Evolutionary conservation across 2,797 vertebrate species (phyloP), one percentile per base, ranked within the genome.

Genomic region (Poliocrania exsul): DNA sequence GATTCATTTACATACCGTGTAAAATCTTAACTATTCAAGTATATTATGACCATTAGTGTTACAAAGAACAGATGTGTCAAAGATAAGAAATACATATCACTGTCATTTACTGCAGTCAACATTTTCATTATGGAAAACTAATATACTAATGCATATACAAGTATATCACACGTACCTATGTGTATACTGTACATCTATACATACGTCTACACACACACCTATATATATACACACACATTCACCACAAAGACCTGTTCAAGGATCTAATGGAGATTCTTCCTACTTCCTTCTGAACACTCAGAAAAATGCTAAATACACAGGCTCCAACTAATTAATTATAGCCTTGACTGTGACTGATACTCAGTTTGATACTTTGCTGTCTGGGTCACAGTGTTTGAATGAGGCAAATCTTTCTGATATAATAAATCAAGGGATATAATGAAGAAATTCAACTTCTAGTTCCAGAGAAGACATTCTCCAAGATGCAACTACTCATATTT

Each of bases 21-120:
- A 91, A 89, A 85, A 91, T 81, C 65, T 78, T 83, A 95, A 47
- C 79, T 86, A 24, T 84, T 81, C 40, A 75, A 91, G 37, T 44
- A 58, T 62, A 60, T 88, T 79, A 69, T 56, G 50, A 74, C 40
- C 44, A 42, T 8, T 15, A 83, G 25, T 50, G 29, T 46, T 53
- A 37, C 66, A 91, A 73, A 49, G n/a, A 81, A 71, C 13, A 93
- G 74, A 71, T 21, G 65, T 23, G 37, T 5, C n/a, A 57, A 81
- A 91, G 67, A 65, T 16, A 74, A 85, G 66, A 74, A 74, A 37
- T 5, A 40, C 1, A 0, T 13, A 71, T 28, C 3, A 67, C 46
- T 78, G 28, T 69, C 19, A 69, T 35, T 62, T 62, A 69, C 11
- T 77, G 25, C n/a, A 67, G 56, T 38, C 13, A 44, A 56, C 3